Evolutionary conservation across 2,888 invertebrate genomes (phyloP), one percentile per base, ranked within the genome.

Genomic region (Horisme vitalbata): DNA sequence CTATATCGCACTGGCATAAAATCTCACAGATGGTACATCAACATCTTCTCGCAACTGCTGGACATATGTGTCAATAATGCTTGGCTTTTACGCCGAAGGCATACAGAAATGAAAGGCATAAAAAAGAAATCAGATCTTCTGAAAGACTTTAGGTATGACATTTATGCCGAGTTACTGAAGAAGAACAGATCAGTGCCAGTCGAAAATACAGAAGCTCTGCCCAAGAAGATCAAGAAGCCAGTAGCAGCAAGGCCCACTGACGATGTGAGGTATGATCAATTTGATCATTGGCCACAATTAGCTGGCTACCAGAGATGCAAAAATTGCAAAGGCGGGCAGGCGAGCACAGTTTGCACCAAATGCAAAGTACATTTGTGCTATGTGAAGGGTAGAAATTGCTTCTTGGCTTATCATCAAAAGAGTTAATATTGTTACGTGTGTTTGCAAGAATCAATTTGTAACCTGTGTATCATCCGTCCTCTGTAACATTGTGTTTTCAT

Each of bases 1-100:
- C 48, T 65, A 39, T 59, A 63, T 34, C 57, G 59, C 48, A 64
- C 55, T 10, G 55, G 54, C 20, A 52, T 63, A 30, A 64, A 55
- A 52, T 54, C 58, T 34, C 57, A 56, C 41, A 43, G 57, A 41
- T 61, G 60, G 61, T 65, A 60, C 32, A 49, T 62, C 38, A 48
- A 41, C 20, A 61, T n/a, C n/a, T n/a, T 60, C 37, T 43, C 44
- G 3, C 55, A 59, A 12, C 20, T 61, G 7, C 24, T 58, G 28
- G 54, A 60, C 33, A 56, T 60, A 5, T 52, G 47, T 20, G 26
- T 58, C 12, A 61, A 57, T 38, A 60, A 61, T 33, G 53, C 41
- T 6, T 54, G 54, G 54, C 35, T 54, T 10, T 45, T 51, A 32
- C 49, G 48, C 35, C 45, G 52, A 20, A 44, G 47, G 38, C 47